Evolutionary conservation across 2,888 invertebrate species (phyloP), one percentile per base, ranked within the genome.

Genomic region (Dasypolia templi): DNA sequence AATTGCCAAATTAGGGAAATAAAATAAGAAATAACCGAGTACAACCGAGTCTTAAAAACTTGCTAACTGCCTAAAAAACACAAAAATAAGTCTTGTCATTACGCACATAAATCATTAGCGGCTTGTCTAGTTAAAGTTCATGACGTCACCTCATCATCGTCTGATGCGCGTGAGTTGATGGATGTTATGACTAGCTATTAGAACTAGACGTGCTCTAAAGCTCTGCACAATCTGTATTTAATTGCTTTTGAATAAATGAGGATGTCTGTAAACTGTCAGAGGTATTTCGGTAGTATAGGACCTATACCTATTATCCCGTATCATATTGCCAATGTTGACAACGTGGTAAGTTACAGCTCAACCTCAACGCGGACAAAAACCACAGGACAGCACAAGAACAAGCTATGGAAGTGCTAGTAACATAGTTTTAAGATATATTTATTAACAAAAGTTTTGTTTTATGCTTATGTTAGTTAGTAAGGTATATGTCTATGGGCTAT

Each of bases 31-130:
- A 11, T 26, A 6, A 49, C 35, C 32, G 22, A 26, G 32, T 49
- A 51, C 58, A 59, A 65, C 5, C 26, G 14, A 39, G 1, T 22
- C 39, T 35, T 49, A 79, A 72, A 78, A 61, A 46, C 32, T 12
- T n/a, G 14, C 6, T 53, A 72, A 72, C 39, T 72, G 46, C 73
- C 73, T 64, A 58, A 79, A 59, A 67, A 35, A 67, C 39, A 46
- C 32, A 56, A 63, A 78, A 78, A 39, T 78, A 26, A 62, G 1
- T 42, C 22, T n/a, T 46, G 17, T 77, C n/a, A 78, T 77, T 78
- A 66, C 74, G 63, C 51, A 44, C 42, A 68, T 39, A 5, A 6
- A 59, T 73, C 74, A 75, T 79, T 80, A 73, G 79, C 11, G 56
- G 58, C 12, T 2, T 55, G 35, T 39, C 64, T 59, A 35, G 3